These are phyloP conservation scores for Rhabdomys pumilio DNA, from an alignment of 2,797 vertebrate genomes.

Conservation along the genomic window DNA sequence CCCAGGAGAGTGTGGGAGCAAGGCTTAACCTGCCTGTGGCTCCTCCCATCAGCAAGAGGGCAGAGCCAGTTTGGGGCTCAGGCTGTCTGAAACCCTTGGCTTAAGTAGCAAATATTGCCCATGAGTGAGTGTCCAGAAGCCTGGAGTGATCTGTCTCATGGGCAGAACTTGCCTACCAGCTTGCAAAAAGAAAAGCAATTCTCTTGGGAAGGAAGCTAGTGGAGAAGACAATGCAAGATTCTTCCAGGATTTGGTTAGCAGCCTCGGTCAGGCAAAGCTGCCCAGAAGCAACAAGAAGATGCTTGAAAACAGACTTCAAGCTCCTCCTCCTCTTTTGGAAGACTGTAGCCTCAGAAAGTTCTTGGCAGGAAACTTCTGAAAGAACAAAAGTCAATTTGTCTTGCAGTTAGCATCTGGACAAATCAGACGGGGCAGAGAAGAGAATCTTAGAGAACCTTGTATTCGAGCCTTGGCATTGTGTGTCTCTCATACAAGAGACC, in stretches of 20 bases:
- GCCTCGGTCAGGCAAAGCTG: not conserved
- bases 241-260: slow-evolving; percentile 29
- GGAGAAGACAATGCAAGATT: slow-evolving; percentile 27
- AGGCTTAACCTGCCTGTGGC: not conserved
- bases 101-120: slow-evolving; percentile 28
- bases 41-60: slow-evolving; percentile 16
- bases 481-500: not conserved
- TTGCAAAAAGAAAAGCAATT: slow-evolving; percentile 12
- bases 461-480: not conserved
- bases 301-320: slow-evolving; percentile 43
- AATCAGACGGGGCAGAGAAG: slow-evolving; percentile 8
- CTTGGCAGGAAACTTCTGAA: slow-evolving; percentile 56
- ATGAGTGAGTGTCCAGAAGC: not conserved
- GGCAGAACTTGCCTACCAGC: slow-evolving; percentile 7
- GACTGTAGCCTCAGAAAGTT: slow-evolving; percentile 44
- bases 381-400: slow-evolving; percentile 2
- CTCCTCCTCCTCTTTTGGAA: slow-evolving; percentile 47
- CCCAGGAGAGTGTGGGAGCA: slow-evolving; percentile 65
- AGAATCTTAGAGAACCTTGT: not conserved
- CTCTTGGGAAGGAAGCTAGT: slow-evolving; percentile 22
- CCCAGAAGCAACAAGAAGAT: slow-evolving; percentile 59
- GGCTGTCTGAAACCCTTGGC: not conserved
- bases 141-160: slow-evolving; percentile 19
- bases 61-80: not conserved
- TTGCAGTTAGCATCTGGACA: not conserved